Percentiles rank a stretch among this genome's conserved stretches.
phyloP scores from a whole-genome alignment of 2,888 invertebrate species.

The Cheilosia vernalis region DNA sequence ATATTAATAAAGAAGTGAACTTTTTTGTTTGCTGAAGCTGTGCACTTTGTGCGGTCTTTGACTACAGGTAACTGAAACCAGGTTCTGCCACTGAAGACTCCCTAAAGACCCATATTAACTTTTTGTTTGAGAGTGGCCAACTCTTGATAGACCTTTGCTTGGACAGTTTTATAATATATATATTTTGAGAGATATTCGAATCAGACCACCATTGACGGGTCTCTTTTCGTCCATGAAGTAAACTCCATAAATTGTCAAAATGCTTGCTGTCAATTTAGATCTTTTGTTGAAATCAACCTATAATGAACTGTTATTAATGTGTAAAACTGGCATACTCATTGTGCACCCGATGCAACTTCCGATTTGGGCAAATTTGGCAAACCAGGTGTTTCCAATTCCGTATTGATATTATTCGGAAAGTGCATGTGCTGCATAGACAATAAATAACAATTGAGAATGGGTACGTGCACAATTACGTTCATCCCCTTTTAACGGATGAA shows the following conservation, averaged over 20 bases:
- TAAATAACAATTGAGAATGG: background rate
- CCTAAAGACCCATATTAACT: no score
- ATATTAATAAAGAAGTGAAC: background rate
- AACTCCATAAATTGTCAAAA: background rate
- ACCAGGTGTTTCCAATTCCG: slow-evolving; percentile 17
- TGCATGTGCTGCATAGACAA: slow-evolving; percentile 2
- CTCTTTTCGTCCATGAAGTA: no score
- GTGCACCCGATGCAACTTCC: background rate
- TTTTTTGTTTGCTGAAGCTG: background rate
- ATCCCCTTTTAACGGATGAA: slow-evolving; percentile 20
- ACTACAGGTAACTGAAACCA: background rate
- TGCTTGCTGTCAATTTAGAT: background rate
- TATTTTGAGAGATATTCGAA: no score
- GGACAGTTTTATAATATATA: no score
- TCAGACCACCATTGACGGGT: no score
- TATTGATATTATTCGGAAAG: background rate
- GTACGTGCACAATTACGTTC: slow-evolving; percentile 13
- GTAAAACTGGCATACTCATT: background rate
- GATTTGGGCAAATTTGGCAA: slow-evolving; percentile 22
- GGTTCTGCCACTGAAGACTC: no score
- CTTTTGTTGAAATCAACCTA: background rate
- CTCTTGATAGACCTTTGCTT: no score
- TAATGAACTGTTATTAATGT: slow-evolving; percentile 18
- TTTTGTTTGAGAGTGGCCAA: no score
- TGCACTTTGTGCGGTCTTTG: background rate